phyloP scores from a whole-genome alignment of 2,888 invertebrate genomes.

The Serripes groenlandicus region DNA sequence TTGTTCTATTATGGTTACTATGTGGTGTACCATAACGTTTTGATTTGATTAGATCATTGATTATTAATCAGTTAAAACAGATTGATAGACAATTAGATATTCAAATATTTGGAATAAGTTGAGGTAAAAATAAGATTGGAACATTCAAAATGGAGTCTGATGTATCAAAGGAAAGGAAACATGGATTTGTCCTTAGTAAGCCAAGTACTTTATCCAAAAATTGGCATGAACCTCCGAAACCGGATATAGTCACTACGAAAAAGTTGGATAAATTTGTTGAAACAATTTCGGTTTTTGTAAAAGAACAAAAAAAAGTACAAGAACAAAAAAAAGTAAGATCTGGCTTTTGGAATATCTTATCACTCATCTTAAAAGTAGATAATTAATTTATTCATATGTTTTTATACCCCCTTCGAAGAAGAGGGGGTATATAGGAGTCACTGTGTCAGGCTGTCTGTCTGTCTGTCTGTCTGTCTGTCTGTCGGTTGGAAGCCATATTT shows the following conservation, averaged over 20 bases:
- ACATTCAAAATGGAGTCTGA: neutral
- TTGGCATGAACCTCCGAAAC: constrained; percentile 12
- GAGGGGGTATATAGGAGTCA: too few relatives aligned
- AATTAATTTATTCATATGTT: too few relatives aligned
- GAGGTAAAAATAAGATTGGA: neutral
- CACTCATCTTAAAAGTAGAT: too few relatives aligned
- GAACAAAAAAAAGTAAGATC: too few relatives aligned
- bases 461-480: too few relatives aligned
- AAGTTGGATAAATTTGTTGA: constrained; percentile 55
- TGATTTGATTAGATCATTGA: constrained; percentile 22
- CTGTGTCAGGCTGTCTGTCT: too few relatives aligned
- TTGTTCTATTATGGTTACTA: constrained; percentile 8
- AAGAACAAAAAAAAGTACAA: too few relatives aligned
- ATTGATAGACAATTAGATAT: too few relatives aligned
- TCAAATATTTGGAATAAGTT: neutral
- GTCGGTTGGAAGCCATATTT: too few relatives aligned
- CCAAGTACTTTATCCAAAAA: constrained; percentile 40
- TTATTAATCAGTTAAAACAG: too few relatives aligned
- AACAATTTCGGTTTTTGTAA: constrained; percentile 15
- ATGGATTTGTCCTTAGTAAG: constrained; percentile 33
- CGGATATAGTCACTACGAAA: constrained; percentile 22
- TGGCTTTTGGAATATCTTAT: too few relatives aligned
- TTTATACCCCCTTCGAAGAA: too few relatives aligned
- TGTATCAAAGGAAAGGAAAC: constrained; percentile 1
- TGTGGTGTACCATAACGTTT: neutral